Conservation (phyloP, 1,140 invertebrate species). For the Brachystomella parvula region DNA sequence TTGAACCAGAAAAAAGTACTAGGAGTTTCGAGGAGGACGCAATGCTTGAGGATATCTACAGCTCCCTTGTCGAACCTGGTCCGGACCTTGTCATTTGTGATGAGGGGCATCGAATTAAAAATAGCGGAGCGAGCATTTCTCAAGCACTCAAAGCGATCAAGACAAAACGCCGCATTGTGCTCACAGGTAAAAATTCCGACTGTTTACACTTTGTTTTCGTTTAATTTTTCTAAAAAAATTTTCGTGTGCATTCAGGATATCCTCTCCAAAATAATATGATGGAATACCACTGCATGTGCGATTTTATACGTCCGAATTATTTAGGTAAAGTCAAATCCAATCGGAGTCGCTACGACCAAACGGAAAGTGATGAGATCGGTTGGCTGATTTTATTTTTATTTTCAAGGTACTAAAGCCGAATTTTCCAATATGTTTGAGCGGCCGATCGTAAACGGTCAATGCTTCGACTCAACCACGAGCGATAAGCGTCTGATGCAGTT, state of each 20-base stretch:
- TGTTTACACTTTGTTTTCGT: too few species aligned
- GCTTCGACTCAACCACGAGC: slow-evolving; percentile 81
- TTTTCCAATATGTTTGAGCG: slow-evolving; percentile 94
- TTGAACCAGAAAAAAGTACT: slow-evolving; percentile 21
- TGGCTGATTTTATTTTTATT: slow-evolving; percentile 5
- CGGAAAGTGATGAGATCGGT: neutral
- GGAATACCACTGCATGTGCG: slow-evolving; percentile 96
- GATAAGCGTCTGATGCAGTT: slow-evolving; percentile 84
- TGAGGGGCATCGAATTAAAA: slow-evolving; percentile 94
- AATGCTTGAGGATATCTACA: slow-evolving; percentile 58
- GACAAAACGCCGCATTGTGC: slow-evolving; percentile 77
- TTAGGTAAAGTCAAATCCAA: slow-evolving; percentile 41
- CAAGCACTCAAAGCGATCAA: slow-evolving; percentile 83
- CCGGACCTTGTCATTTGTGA: slow-evolving; percentile 93
- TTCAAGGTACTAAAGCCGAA: slow-evolving; percentile 75
- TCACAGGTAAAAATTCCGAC: slow-evolving; percentile 55
- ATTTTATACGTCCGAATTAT: slow-evolving; percentile 90
- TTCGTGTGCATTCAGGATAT: slow-evolving; percentile 57
- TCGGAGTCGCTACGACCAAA: too few species aligned
- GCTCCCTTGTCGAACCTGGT: slow-evolving; percentile 78
- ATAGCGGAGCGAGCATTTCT: slow-evolving; percentile 86
- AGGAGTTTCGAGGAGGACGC: slow-evolving; percentile 41
- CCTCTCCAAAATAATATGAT: slow-evolving; percentile 92
- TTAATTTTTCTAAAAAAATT: too few species aligned
- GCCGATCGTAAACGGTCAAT: slow-evolving; percentile 90